Conservation (phyloP, 2,113 vertebrate genomes). For the Dissostichus mawsoni region DNA sequence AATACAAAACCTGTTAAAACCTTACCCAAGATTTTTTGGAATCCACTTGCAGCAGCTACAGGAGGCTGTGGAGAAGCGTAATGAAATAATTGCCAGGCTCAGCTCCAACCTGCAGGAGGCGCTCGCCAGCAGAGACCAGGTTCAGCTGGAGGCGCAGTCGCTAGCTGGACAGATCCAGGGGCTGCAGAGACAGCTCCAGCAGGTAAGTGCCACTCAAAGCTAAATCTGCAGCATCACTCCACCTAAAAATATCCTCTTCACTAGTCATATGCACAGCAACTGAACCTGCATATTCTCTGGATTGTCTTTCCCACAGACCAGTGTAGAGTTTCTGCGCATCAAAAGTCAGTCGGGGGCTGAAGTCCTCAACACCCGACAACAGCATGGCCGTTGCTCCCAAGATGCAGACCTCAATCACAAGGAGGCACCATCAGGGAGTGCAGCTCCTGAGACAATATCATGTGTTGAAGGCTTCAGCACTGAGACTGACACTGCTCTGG, state of each 20-base stretch:
- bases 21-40: not conserved
- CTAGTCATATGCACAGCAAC: not conserved
- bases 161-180: slow-evolving; percentile 82
- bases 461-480: slow-evolving; percentile 52
- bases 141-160: slow-evolving; percentile 82
- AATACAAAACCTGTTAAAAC: not conserved
- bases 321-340: slow-evolving; percentile 78
- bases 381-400: slow-evolving; percentile 51
- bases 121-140: slow-evolving; percentile 78
- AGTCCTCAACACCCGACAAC: slow-evolving; percentile 52
- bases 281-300: not conserved
- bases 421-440: slow-evolving; percentile 67
- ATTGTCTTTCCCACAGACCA: slow-evolving; percentile 76
- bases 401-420: slow-evolving; percentile 67
- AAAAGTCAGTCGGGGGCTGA: slow-evolving; percentile 74
- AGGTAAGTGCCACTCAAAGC: slow-evolving; percentile 75
- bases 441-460: not conserved
- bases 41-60: slow-evolving; percentile 80
- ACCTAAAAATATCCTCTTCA: not conserved
- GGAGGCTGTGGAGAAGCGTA: slow-evolving; percentile 84
- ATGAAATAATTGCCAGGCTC: slow-evolving; percentile 86
- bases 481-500: slow-evolving; percentile 53
- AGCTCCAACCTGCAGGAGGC: slow-evolving; percentile 85
- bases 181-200: slow-evolving; percentile 86
- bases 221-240: not conserved